Base-by-base conservation (phyloP, 2,888 invertebrate genomes). In the Altica lythri region DNA sequence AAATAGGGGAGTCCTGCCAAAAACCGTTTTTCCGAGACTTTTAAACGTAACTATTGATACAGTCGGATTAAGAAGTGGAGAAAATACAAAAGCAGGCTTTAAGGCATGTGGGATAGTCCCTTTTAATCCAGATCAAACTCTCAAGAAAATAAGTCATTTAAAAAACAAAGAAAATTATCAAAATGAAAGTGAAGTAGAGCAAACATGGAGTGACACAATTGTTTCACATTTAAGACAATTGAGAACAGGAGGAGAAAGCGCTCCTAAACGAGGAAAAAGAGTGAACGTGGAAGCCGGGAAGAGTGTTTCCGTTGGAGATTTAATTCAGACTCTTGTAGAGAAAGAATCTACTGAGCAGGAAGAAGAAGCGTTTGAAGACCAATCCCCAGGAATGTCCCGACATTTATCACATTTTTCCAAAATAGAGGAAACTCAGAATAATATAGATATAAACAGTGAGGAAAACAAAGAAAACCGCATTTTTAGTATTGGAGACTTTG, bases 31-130 rank as follows among this genome's bases (percentile, higher is more conserved):
- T 38, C 40, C 48, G 19, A 35, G 43, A 46, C 48, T 57, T 49
- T 54, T 48, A 44, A 42, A 56, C 47, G 40, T 35, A 59, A 55
- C 52, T 53, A 45, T 50, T 48, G 47, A 37, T 29, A 37, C 32
- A 52, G 37, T 40, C 27, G 50, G 38, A 22, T 44, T 35, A 22
- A 34, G 17, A 35, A 19, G 42, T 49, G 30, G 42, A 13, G 27
- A n/a, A 42, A 2, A 38, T 10, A 9, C 42, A 35, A 35, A 35
- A 35, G 35, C 17, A 14, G 14, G 35, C 16, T 35, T 17, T 40
- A 25, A 8, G n/a, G n/a, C n/a, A n/a, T n/a, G n/a, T n/a, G n/a
- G n/a, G n/a, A n/a, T n/a, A n/a, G n/a, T n/a, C n/a, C n/a, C n/a
- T n/a, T n/a, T n/a, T n/a, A 38, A 47, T 37, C 29, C 29, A 37